A percentile compares a stretch with the other conserved stretches of the same genome.
phyloP scores from a whole-genome alignment of 2,113 vertebrate species.

The Rousettus leschenaultii region DNA sequence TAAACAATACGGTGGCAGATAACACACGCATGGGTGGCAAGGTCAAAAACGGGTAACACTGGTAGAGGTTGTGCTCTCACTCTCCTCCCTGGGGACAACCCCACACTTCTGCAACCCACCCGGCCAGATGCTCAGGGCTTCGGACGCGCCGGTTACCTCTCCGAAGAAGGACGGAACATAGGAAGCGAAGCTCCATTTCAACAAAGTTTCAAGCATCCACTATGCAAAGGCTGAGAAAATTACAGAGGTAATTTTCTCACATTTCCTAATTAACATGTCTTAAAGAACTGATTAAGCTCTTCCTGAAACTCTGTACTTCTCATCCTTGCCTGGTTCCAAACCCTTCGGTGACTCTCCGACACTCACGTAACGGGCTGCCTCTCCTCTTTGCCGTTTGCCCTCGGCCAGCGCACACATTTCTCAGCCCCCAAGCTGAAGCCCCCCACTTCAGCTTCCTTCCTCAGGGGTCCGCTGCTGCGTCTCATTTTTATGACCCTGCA shows the following conservation, averaged over 20 bases:
- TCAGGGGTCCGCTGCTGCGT: rapidly evolving
- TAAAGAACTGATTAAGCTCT: not conserved
- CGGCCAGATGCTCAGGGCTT: not conserved
- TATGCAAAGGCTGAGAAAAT: not conserved
- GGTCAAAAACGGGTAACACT: not conserved
- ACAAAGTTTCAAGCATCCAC: not conserved
- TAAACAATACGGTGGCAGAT: not conserved
- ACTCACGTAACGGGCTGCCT: not conserved
- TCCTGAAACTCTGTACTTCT: not conserved
- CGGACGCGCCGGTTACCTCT: conserved; percentile 7
- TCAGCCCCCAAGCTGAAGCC: not conserved
- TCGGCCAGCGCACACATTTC: not conserved
- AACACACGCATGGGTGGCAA: rapidly evolving
- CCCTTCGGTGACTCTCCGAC: not conserved
- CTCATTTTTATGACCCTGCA: not conserved
- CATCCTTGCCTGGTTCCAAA: not conserved
- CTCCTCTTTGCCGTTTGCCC: not conserved
- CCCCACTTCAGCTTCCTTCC: not conserved
- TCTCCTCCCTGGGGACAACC: not conserved
- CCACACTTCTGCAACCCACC: not conserved
- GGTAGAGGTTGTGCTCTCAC: not conserved
- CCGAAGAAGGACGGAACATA: not conserved
- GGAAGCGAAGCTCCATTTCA: not conserved
- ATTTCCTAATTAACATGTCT: conserved; percentile 46
- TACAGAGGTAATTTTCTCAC: not conserved